phyloP scores from a whole-genome alignment of 1,140 invertebrate species.

The Zaprionus tsacasi region DNA sequence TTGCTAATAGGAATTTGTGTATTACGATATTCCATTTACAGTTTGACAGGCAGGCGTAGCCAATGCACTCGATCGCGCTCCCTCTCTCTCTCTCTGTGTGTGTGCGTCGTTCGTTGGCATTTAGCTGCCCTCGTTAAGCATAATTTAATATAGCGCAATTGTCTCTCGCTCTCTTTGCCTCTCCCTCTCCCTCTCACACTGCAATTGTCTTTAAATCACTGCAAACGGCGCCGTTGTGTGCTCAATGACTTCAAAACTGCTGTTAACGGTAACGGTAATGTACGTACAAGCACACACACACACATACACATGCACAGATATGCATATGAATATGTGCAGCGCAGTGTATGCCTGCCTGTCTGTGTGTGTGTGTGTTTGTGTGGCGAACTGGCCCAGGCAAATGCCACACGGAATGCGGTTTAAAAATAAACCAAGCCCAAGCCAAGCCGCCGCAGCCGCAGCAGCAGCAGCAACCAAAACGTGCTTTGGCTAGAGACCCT shows the following conservation, averaged over 20 bases:
- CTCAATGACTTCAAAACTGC: constrained; percentile 60
- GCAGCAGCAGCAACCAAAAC: constrained; percentile 48
- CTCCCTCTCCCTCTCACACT: constrained; percentile 3
- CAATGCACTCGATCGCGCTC: constrained; percentile 2
- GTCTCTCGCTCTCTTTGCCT: constrained; percentile 28
- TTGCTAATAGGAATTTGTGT: constrained; percentile 61
- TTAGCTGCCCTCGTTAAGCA: constrained; percentile 58
- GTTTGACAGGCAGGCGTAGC: constrained; percentile 14
- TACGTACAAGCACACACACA: constrained; percentile 15
- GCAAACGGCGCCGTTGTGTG: constrained; percentile 22
- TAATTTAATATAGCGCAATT: constrained; percentile 78
- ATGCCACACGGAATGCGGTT: constrained; percentile 73
- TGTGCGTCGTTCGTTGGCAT: constrained; percentile 45
- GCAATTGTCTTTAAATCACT: constrained; percentile 54
- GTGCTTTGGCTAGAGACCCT: constrained; percentile 78
- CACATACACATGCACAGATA: neutral
- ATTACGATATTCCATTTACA: constrained; percentile 12
- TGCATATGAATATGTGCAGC: constrained; percentile 1
- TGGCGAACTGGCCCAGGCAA: constrained; percentile 39
- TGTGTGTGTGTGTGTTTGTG: constrained; percentile 15
- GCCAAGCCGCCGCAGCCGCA: constrained; percentile 18
- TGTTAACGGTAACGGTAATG: constrained; percentile 60
- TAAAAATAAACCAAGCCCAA: constrained; percentile 75
- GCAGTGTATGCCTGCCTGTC: neutral
- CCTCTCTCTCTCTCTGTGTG: constrained; percentile 8